phyloP scores from a whole-genome alignment of 2,888 invertebrate genomes.

The Mesochorus sp. region DNA sequence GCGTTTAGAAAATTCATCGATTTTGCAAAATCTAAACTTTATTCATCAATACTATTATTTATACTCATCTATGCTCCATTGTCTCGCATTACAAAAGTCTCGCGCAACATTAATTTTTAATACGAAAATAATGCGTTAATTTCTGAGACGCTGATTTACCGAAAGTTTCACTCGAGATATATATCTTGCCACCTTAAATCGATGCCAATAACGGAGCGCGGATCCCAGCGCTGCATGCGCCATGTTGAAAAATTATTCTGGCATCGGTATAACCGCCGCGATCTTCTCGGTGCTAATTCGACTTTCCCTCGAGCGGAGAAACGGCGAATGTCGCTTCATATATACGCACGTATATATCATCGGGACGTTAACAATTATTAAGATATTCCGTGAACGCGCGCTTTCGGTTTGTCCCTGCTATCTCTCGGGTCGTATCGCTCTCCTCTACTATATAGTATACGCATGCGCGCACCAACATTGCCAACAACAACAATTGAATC shows the following conservation, averaged over 20 bases:
- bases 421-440: neutral
- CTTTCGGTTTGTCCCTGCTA: neutral
- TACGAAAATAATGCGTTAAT: neutral
- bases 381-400: slow-evolving; percentile 32
- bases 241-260: slow-evolving; percentile 18
- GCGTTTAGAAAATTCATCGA: neutral
- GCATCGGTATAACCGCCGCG: slow-evolving; percentile 11
- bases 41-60: no score
- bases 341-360: no score
- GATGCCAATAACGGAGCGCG: neutral
- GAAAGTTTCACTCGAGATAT: neutral
- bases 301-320: slow-evolving; percentile 61
- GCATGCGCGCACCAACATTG: neutral
- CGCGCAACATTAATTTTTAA: neutral
- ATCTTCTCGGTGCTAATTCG: slow-evolving; percentile 33
- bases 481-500: slow-evolving; percentile 16
- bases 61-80: neutral
- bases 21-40: slow-evolving; percentile 9
- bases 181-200: neutral
- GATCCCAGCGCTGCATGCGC: neutral
- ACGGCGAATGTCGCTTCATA: slow-evolving; percentile 51
- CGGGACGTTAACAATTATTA: neutral
- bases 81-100: no score
- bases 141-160: neutral
- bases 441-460: neutral